phyloP scores from a whole-genome alignment of 2,797 vertebrate species.

The Neosilurus hyrtlii region DNA sequence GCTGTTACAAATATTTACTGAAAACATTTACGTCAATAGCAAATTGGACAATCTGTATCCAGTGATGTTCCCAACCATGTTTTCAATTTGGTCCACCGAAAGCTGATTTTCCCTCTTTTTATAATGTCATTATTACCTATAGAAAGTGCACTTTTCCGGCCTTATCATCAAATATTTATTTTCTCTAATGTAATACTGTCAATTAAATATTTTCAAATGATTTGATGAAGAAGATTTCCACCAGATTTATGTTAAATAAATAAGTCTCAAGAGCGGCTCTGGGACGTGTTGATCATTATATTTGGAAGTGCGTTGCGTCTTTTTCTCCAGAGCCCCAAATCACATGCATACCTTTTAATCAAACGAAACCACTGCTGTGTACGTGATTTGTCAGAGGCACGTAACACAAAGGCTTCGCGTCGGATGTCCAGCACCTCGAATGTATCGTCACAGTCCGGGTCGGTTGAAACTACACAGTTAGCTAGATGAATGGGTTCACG shows the following conservation, averaged over 20 bases:
- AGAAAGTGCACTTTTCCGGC: conserved; percentile 64
- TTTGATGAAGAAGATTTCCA: no score
- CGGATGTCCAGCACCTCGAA: conserved; percentile 90
- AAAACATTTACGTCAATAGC: conserved; percentile 53
- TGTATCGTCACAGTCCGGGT: conserved; percentile 85
- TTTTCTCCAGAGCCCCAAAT: conserved; percentile 87
- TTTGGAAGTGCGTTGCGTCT: conserved; percentile 88
- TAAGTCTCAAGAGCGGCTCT: conserved; percentile 75
- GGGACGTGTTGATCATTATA: conserved; percentile 90
- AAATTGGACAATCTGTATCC: conserved; percentile 66
- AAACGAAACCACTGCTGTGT: conserved; percentile 92
- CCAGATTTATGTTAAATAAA: conserved; percentile 35
- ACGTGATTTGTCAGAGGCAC: conserved; percentile 81
- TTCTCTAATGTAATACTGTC: conserved; percentile 49
- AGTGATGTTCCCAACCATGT: conserved; percentile 56
- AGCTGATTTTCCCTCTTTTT: conserved; percentile 38
- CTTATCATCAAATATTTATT: conserved; percentile 29
- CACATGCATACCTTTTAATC: conserved; percentile 80
- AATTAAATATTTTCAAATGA: conserved; percentile 36
- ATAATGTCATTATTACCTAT: conserved; percentile 51
- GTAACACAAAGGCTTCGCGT: conserved; percentile 86
- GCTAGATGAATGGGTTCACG: conserved; percentile 85
- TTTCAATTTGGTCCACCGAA: conserved; percentile 67
- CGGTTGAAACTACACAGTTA: conserved; percentile 86
- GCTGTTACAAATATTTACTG: conserved; percentile 61